These are phyloP conservation scores for Pachydiplax longipennis DNA, from an alignment of 2,888 invertebrate species.

Conservation along the genomic window DNA sequence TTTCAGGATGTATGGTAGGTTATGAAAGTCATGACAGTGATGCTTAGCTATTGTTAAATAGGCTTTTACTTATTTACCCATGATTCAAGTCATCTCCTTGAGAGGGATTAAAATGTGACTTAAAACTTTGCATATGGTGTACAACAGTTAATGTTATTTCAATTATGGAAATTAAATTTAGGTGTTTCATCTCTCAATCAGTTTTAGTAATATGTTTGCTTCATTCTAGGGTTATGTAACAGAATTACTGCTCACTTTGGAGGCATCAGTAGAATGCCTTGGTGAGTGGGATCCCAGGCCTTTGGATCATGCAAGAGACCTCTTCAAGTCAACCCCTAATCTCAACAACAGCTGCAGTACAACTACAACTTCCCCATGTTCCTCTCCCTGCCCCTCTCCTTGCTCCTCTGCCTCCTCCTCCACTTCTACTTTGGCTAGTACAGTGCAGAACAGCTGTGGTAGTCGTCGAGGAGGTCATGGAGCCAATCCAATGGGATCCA, in stretches of 20 bases:
- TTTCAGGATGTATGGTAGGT: no score
- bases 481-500: conserved; percentile 55
- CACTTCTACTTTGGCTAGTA: conserved; percentile 8
- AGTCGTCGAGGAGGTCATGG: conserved; percentile 56
- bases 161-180: no score
- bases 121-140: no score
- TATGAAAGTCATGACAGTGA: no score
- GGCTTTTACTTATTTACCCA: no score
- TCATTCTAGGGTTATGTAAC: conserved; percentile 87
- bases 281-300: conserved; percentile 87
- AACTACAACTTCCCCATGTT: conserved; percentile 47
- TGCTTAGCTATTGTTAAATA: no score
- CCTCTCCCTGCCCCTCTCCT: neutral
- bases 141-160: no score
- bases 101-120: no score
- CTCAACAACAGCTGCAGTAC: conserved; percentile 85
- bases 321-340: conserved; percentile 96
- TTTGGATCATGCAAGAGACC: conserved; percentile 91
- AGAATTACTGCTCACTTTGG: conserved; percentile 91
- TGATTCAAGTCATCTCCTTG: no score
- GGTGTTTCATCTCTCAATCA: neutral
- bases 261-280: conserved; percentile 93
- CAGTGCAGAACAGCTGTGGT: conserved; percentile 20
- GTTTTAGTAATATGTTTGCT: neutral
- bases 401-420: conserved; percentile 29